Evolutionary conservation across 2,797 vertebrate species (phyloP).

Genomic region (Orestias chungarensis): DNA sequence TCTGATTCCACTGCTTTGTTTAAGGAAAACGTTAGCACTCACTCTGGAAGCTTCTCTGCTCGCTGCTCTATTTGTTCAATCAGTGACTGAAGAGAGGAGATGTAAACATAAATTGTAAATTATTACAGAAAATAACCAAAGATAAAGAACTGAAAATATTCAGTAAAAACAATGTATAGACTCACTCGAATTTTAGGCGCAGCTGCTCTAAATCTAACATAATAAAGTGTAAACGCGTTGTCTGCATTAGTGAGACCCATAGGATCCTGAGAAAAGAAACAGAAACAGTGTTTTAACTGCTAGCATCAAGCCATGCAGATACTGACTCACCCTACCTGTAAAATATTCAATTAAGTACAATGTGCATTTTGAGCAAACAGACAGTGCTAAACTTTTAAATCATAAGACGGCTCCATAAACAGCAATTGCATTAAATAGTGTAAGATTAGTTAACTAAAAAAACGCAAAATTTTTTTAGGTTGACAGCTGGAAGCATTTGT

Average conservation of each 20-base stretch:
- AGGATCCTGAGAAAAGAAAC: slow-evolving; percentile 82
- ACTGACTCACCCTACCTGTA: too few species aligned
- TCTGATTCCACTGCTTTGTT: slow-evolving; percentile 1
- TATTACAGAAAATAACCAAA: slow-evolving; percentile 1
- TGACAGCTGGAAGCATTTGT: too few species aligned
- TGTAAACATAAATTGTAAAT: not conserved
- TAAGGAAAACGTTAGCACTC: slow-evolving; percentile 67
- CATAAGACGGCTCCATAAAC: not conserved
- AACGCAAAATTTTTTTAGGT: too few species aligned
- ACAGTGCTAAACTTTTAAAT: not conserved
- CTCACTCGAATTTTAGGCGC: slow-evolving; percentile 97
- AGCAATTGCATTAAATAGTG: not conserved
- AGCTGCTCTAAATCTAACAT: slow-evolving; percentile 95
- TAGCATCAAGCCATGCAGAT: too few species aligned
- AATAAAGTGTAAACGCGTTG: slow-evolving; percentile 97
- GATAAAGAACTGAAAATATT: not conserved
- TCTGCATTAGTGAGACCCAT: slow-evolving; percentile 88
- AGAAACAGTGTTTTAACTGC: too few species aligned
- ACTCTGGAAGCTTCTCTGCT: slow-evolving; percentile 93
- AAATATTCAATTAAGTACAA: too few species aligned
- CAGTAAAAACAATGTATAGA: slow-evolving; percentile 48
- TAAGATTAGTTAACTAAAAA: too few species aligned
- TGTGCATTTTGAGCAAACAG: too few species aligned
- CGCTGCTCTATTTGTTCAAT: slow-evolving; percentile 97
- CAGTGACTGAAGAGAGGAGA: slow-evolving; percentile 81